Percentiles rank a stretch among this genome's conserved stretches.
phyloP scores from a whole-genome alignment of 2,888 invertebrate species.

The Hydrotaea diabolus region DNA sequence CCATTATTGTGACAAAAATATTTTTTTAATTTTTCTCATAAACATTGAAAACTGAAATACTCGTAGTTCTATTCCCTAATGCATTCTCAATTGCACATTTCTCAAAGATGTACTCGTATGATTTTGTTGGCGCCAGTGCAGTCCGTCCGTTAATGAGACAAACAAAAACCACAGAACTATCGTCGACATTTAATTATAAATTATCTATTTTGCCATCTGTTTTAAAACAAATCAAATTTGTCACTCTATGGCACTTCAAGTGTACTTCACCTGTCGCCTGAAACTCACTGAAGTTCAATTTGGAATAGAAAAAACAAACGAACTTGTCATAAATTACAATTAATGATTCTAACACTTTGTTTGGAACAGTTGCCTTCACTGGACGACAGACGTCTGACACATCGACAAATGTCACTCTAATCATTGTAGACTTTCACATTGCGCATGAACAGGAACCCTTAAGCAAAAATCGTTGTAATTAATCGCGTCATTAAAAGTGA shows the following conservation, averaged over 20 bases:
- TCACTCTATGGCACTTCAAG: not conserved
- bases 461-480: constrained; percentile 15
- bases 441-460: constrained; percentile 11
- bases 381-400: not conserved
- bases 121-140: not conserved
- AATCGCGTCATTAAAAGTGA: not conserved
- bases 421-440: not conserved
- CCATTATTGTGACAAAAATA: no score
- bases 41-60: no score
- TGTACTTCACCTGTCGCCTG: constrained; percentile 15
- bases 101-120: no score
- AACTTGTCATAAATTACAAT: constrained; percentile 15
- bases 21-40: no score
- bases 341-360: not conserved
- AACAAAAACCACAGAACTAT: not conserved
- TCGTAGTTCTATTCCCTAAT: no score
- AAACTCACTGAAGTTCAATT: not conserved
- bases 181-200: not conserved
- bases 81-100: no score
- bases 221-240: constrained; percentile 7
- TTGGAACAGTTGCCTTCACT: constrained; percentile 12
- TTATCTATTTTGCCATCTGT: not conserved
- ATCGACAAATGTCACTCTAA: not conserved
- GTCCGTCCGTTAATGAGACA: not conserved
- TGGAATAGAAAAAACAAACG: not conserved